phyloP scores from a whole-genome alignment of 1,140 invertebrate species.

The Zophobas morio region DNA sequence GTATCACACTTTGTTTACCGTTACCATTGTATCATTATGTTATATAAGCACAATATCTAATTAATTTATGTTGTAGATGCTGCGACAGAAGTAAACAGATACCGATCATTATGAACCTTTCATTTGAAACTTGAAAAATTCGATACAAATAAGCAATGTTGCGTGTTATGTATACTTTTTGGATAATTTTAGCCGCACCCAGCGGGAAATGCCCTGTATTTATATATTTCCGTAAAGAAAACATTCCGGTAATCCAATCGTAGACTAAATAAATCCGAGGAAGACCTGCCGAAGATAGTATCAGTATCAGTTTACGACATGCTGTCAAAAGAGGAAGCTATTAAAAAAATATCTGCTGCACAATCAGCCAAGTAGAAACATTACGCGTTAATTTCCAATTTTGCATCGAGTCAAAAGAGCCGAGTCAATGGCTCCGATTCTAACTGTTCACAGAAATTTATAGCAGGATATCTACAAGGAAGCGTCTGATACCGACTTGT shows the following conservation, averaged over 20 bases:
- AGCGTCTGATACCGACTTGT: not conserved
- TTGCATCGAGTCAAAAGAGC: conserved; percentile 4
- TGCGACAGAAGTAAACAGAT: no score
- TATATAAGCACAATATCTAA: no score
- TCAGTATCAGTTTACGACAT: not conserved
- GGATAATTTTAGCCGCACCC: not conserved
- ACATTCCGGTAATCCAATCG: not conserved
- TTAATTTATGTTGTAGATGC: no score
- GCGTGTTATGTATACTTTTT: no score
- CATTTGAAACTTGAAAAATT: no score
- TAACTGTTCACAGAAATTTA: conserved; percentile 28
- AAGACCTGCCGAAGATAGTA: not conserved
- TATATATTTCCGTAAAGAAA: not conserved
- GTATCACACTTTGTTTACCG: no score
- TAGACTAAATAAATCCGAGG: not conserved
- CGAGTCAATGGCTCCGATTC: conserved; percentile 22
- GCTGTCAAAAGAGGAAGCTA: conserved; percentile 16
- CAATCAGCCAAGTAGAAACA: conserved; percentile 4
- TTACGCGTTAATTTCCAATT: conserved; percentile 22
- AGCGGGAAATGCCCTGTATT: not conserved
- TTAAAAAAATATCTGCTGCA: conserved; percentile 10
- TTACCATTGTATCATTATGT: no score
- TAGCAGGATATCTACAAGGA: conserved; percentile 9
- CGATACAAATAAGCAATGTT: no score
- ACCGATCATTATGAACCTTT: no score